Evolutionary conservation across 2,888 invertebrate species (phyloP), one percentile per base, ranked within the genome.

Genomic region (Sarcophaga subvicina): DNA sequence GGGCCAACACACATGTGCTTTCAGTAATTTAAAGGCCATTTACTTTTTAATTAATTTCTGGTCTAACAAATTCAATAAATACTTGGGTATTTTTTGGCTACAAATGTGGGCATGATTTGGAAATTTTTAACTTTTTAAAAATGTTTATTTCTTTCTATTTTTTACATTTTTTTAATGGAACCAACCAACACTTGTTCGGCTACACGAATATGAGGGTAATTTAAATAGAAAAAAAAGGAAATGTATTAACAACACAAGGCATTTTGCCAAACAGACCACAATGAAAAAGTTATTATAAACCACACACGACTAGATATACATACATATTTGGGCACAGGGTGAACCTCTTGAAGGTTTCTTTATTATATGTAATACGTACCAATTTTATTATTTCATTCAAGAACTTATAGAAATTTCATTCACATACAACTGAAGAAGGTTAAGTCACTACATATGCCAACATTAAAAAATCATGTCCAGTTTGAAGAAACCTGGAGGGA

Each of bases 261-360:
- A 80, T 27, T 72, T 83, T 76, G 71, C 82, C 72, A 81, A 78
- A 14, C 70, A 69, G 59, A 45, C 25, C 20, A 72, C 49, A 66
- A 75, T 63, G 17, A 54, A 47, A 76, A 76, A 76, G 14, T 67
- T 47, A 10, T 62, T 62, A n/a, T 20, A 76, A 66, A 59, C 22
- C 54, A 54, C 17, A 37, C 37, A 37, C 8, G 8, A 10, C 37
- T 10, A 10, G 37, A 8, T 37, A 8, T 2, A 37, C 2, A 6
- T 0, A 27, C 37, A 8, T 37, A 37, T 37, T 8, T 37, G 0
- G 2, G 12, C 4, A 54, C 14, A 54, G 4, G 54, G 54, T 54
- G 14, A 17, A 12, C 1, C 14, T 12, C 17, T 17, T 54, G 4
- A 54, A 54, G 54, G 54, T 54, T 54, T 37, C 8, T 10, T 37